Conservation (phyloP, 2,797 vertebrate genomes). For the Cephalopachus bancanus region DNA sequence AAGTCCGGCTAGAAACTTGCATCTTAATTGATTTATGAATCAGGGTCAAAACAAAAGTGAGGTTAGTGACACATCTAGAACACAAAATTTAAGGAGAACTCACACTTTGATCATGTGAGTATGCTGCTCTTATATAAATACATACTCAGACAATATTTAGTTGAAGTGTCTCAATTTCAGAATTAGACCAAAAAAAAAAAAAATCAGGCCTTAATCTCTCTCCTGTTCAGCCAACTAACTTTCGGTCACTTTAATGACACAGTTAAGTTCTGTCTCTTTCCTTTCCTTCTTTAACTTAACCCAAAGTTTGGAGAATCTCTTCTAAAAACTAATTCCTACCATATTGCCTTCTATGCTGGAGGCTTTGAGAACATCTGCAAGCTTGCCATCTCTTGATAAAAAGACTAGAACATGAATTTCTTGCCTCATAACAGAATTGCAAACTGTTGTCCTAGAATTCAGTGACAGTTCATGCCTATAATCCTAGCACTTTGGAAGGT, state of each 20-base stretch:
- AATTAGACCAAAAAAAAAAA: background rate
- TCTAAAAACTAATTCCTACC: background rate
- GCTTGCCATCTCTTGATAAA: background rate
- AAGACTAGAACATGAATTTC: background rate
- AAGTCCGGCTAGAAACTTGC: background rate
- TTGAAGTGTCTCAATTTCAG: background rate
- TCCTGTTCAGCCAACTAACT: too few relatives aligned
- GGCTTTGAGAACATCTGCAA: background rate
- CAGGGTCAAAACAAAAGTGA: background rate
- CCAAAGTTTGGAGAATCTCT: background rate
- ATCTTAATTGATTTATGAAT: background rate
- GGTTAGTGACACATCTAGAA: background rate
- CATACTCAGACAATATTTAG: background rate
- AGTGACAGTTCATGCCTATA: background rate
- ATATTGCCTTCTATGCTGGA: background rate
- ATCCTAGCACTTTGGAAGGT: too few relatives aligned
- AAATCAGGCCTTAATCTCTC: too few relatives aligned
- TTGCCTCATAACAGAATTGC: background rate
- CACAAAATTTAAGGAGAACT: background rate
- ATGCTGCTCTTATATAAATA: background rate
- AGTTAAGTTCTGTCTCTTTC: background rate
- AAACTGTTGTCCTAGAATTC: background rate
- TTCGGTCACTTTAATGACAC: background rate
- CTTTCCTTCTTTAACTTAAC: background rate
- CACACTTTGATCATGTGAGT: background rate